Evolutionary conservation across 2,888 invertebrate genomes (phyloP).

Genomic region (Coecobrya sp.): DNA sequence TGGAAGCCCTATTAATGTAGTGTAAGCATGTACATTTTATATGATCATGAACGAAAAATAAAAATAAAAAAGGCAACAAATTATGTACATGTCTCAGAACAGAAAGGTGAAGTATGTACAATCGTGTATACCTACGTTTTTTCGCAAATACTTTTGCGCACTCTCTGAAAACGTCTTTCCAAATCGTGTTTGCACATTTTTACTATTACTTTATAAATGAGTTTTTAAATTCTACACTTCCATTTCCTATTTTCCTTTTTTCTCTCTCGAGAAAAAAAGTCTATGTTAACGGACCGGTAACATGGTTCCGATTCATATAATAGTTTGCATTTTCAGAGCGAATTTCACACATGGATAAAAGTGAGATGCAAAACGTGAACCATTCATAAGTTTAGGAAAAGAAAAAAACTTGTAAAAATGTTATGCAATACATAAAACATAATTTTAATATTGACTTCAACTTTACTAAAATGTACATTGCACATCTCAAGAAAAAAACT

Average conservation of each 20-base stretch:
- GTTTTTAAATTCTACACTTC: no score
- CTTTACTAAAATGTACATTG: background rate
- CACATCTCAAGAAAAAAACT: background rate
- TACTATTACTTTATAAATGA: no score
- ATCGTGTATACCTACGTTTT: background rate
- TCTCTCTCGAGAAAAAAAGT: no score
- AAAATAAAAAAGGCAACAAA: background rate
- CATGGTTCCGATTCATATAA: no score
- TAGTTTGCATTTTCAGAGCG: background rate
- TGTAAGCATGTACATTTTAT: background rate
- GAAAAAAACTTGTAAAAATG: background rate
- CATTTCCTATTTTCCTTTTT: no score
- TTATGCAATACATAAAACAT: background rate
- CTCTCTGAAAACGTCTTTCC: no score
- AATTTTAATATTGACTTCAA: background rate
- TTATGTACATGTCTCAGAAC: background rate
- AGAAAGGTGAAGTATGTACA: background rate
- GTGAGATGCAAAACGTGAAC: background rate
- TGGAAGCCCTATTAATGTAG: background rate
- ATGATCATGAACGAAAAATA: background rate
- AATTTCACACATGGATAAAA: conserved; percentile 17
- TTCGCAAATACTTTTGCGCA: no score
- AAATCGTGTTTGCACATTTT: no score
- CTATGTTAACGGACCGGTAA: no score
- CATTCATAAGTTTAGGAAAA: background rate